Base-by-base conservation (phyloP, 2,888 invertebrate genomes). In the Trachelus tabidus region DNA sequence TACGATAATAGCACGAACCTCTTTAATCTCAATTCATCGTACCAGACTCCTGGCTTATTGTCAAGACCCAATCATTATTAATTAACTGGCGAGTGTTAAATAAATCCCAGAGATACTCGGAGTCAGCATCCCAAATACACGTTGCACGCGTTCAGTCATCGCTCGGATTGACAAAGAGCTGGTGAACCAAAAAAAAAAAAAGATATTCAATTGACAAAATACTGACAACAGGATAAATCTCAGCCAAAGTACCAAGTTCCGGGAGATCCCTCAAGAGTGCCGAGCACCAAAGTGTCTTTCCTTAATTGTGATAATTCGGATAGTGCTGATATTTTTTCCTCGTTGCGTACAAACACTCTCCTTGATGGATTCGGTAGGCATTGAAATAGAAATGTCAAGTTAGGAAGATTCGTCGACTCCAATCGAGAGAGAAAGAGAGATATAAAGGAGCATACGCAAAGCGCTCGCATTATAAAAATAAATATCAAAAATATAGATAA, bases 281-380 rank as follows among this genome's bases (percentile, higher is more conserved):
- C 56, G 23, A 56, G 11, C 71, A 71, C 33, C 23, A 71, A 15
- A 34, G 34, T 71, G 12, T 74, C 74, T 34, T 40, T 15, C 3
- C 37, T 74, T 74, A 74, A 74, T 74, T 74, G 11, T 74, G 84
- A 79, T 87, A 89, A 86, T 87, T 87, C 79, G 86, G 83, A 84
- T 86, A 90, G 82, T 89, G 88, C 81, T 88, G 89, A 83, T 88
- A 90, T 87, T 89, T 90, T 89, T 89, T 90, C 87, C 88, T 89
- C 84, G 87, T 87, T 81, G 88, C 87, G 84, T 89, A 90, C 81
- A 89, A 86, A 86, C 89, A 89, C 85, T 89, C 89, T 89, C 89
- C 90, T 90, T 89, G 56, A 9, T 56, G 56, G 56, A 23, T 56
- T 56, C 56, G 89, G 90, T 85, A 89, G 87, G 90, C 90, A 90